Base-by-base conservation (phyloP, 1,140 invertebrate genomes). In the Philotrypesis tridentata region DNA sequence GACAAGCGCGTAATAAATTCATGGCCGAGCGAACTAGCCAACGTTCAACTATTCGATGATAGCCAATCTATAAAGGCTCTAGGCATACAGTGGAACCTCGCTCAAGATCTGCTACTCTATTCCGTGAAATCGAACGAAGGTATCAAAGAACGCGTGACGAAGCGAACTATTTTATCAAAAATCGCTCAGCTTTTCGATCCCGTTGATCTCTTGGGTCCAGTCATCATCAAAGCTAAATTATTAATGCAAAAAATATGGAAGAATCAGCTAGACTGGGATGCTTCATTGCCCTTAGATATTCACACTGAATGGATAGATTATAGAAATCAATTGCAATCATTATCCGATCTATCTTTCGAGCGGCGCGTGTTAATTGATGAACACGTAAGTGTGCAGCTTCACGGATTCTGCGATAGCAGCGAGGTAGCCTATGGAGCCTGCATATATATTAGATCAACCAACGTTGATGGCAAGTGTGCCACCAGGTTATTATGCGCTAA, bases 401-500 rank as follows among this genome's bases (percentile, higher is more conserved):
- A 85, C 33, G 83, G 63, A 3, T 85, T 85, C 48, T 84, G 82
- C n/a, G 79, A 83, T 14, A 80, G 79, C 4, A 84, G 83, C 8
- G 43, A 82, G 17, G 1, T 0, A 0, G 85, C 71, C 0, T 84
- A 84, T 9, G 82, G 84, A 0, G 82, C 80, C 0, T 84, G 82
- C 14, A n/a, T 86, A 0, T 85, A 85, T 65, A 12, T 89, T 0
- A 77, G 86, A 73, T 83, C 77, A 7, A n/a, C 9, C 17, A 55
- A 87, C 76, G 8, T 74, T 1, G 11, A 72, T 21, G 60, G 76
- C n/a, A 40, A 82, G 0, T 29, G 68, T 12, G 37, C 17, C 1
- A 70, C 84, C 17, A 48, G 71, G 9, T 71, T 90, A 11, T 14
- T 90, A 8, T 86, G 83, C 31, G 85, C 89, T 1, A 91, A 90